Evolutionary conservation across 1,140 invertebrate genomes (phyloP).

Genomic region (Apis mellifera): DNA sequence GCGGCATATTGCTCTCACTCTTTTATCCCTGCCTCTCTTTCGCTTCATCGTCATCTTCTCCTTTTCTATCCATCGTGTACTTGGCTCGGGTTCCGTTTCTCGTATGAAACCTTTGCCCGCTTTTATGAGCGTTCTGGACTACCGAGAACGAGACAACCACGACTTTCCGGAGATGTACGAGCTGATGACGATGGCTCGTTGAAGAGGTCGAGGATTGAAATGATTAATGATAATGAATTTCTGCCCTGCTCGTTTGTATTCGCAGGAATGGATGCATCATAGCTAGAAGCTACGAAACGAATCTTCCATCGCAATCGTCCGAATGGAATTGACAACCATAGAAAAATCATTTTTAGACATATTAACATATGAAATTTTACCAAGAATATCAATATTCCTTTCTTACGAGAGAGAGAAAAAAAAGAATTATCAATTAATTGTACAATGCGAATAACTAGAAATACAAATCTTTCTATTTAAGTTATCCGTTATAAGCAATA

Average conservation of each 20-base stretch:
- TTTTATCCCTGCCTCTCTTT: background rate
- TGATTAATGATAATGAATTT: slow-evolving; percentile 50
- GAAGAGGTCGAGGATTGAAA: slow-evolving; percentile 43
- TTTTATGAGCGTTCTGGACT: slow-evolving; percentile 43
- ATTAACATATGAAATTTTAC: background rate
- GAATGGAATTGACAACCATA: background rate
- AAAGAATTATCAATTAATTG: no score
- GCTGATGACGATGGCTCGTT: slow-evolving; percentile 48
- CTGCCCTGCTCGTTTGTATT: slow-evolving; percentile 30
- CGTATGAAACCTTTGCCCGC: slow-evolving; percentile 53
- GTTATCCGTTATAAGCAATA: slow-evolving; percentile 1
- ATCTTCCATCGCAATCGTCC: background rate
- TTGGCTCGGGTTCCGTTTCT: slow-evolving; percentile 57
- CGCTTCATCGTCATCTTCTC: background rate
- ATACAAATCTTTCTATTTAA: background rate
- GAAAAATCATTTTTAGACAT: background rate
- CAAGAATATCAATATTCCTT: background rate
- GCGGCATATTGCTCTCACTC: slow-evolving; percentile 36
- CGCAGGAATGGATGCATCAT: slow-evolving; percentile 1
- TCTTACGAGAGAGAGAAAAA: background rate
- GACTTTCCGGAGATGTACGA: slow-evolving; percentile 48
- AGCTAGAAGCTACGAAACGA: background rate
- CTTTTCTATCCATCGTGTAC: background rate
- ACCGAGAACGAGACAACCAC: slow-evolving; percentile 25
- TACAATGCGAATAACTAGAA: background rate